phyloP scores from a whole-genome alignment of 2,113 vertebrate species.

The Myotis brandtii region DNA sequence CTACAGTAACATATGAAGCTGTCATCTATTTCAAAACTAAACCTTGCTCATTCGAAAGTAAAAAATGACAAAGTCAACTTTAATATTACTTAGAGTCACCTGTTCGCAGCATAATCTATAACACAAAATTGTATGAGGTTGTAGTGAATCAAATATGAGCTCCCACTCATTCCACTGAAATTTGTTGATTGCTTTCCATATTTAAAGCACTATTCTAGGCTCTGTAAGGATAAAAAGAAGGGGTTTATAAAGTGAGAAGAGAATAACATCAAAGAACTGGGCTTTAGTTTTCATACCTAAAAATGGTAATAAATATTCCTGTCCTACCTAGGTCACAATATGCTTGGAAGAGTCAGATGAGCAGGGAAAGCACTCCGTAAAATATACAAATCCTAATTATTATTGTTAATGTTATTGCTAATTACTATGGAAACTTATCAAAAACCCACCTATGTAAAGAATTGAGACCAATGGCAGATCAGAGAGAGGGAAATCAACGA shows the following conservation, averaged over 20 bases:
- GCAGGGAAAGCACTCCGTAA: background rate
- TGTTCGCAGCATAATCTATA: slow-evolving; percentile 14
- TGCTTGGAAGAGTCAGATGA: background rate
- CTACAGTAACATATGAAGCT: slow-evolving; percentile 56
- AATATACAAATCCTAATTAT: background rate
- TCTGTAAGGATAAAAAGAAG: slow-evolving; percentile 22
- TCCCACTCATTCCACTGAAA: background rate
- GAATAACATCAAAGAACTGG: background rate
- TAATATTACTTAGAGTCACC: slow-evolving; percentile 28
- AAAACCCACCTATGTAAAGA: background rate
- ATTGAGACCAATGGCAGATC: background rate
- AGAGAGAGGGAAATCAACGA: background rate
- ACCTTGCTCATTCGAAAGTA: background rate
- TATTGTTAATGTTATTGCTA: background rate
- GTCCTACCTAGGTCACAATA: background rate
- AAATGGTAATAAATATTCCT: background rate
- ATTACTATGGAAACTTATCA: background rate
- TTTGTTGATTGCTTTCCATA: background rate
- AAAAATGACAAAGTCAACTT: slow-evolving; percentile 60
- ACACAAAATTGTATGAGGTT: slow-evolving; percentile 36
- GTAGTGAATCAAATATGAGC: background rate
- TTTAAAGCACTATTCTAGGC: background rate
- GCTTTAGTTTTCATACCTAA: slow-evolving; percentile 12
- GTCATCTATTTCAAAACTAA: slow-evolving; percentile 48
- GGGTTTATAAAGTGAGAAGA: background rate